Conservation (phyloP, 2,797 vertebrate genomes). For the Chiloscyllium punctatum region DNA sequence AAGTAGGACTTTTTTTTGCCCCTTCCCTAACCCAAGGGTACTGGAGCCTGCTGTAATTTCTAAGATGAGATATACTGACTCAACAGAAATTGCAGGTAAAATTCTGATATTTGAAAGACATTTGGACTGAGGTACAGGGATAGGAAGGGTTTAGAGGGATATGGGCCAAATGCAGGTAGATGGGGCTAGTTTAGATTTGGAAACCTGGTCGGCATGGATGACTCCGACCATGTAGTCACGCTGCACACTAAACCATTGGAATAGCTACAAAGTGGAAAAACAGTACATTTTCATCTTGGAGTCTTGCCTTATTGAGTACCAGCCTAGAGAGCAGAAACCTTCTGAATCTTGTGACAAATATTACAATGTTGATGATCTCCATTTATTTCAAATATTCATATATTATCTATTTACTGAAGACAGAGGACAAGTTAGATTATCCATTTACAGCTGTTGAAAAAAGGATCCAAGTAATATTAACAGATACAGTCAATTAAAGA, state of each 20-base stretch:
- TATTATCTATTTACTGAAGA: background rate
- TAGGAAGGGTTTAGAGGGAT: no score
- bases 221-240: background rate
- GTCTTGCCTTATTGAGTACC: background rate
- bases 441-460: background rate
- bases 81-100: background rate
- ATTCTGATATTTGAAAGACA: background rate
- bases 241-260: background rate
- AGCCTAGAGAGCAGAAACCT: background rate
- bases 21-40: background rate
- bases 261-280: background rate
- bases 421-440: background rate
- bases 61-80: background rate
- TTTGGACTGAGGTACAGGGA: no score
- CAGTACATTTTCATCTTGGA: background rate
- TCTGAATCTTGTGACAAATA: background rate
- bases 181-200: no score
- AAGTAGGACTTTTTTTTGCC: background rate
- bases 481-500: background rate
- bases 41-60: background rate
- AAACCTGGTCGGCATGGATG: no score
- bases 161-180: no score
- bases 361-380: background rate
- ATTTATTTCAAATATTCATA: background rate
- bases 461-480: background rate